phyloP scores from a whole-genome alignment of 2,797 vertebrate genomes.

The Vultur gryphus region DNA sequence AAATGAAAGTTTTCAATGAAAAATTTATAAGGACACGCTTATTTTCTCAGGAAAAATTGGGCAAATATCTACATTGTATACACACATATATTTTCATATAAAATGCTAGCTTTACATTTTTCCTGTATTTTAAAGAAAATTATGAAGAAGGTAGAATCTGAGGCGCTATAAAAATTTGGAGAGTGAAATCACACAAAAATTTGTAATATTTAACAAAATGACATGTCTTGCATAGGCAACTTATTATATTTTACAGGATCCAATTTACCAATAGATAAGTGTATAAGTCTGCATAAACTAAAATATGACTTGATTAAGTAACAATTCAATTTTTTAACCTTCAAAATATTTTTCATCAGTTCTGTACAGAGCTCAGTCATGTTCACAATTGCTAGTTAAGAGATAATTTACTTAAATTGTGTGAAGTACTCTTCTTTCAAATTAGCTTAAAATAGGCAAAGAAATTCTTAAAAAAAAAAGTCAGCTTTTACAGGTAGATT shows the following conservation, averaged over 20 bases:
- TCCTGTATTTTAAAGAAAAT: not conserved
- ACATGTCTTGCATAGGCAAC: not conserved
- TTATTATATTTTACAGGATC: not conserved
- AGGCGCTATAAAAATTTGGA: not conserved
- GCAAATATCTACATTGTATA: not conserved
- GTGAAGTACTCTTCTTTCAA: not conserved
- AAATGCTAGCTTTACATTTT: not conserved
- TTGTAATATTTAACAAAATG: not conserved
- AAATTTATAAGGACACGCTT: not conserved
- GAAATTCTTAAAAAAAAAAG: not conserved
- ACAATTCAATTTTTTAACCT: not conserved
- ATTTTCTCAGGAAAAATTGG: not conserved
- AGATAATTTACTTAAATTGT: not conserved
- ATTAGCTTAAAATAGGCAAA: not conserved
- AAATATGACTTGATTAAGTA: not conserved
- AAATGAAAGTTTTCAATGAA: not conserved
- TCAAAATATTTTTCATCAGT: not conserved
- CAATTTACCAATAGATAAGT: not conserved
- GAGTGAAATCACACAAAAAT: not conserved
- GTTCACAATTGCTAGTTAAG: not conserved
- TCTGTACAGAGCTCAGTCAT: not conserved
- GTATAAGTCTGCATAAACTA: not conserved
- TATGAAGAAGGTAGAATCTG: not conserved
- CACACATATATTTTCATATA: not conserved
- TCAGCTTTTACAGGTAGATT: not conserved